phyloP scores from a whole-genome alignment of 92 coral and sea anemone species.

The Parazoanthus darwini region DNA sequence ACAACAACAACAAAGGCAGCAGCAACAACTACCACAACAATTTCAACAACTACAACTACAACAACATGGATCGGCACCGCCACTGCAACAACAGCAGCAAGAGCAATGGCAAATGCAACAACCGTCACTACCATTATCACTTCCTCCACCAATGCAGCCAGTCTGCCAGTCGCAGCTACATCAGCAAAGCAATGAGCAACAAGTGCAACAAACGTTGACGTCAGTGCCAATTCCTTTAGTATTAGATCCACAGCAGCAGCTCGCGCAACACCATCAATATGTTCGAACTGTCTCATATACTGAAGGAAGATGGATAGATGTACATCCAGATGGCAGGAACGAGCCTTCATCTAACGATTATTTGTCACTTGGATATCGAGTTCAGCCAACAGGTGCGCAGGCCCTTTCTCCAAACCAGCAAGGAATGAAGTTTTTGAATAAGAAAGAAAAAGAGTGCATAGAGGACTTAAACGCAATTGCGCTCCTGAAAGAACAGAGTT shows the following conservation, averaged over 20 bases:
- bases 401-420: neutral
- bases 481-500: neutral
- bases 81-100: neutral
- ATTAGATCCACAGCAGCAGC: neutral
- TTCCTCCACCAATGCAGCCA: neutral
- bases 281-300: neutral
- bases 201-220: neutral
- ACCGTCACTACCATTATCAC: neutral
- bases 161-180: no score
- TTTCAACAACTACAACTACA: neutral
- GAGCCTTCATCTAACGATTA: constrained; percentile 5
- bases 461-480: neutral
- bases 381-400: neutral
- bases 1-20: neutral
- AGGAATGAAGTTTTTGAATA: neutral
- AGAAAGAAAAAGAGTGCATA: neutral
- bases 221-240: neutral
- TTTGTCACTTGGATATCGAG: neutral
- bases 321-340: neutral
- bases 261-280: neutral
- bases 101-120: neutral
- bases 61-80: neutral
- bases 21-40: neutral
- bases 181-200: neutral
- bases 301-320: neutral